phyloP scores from a whole-genome alignment of 1,140 invertebrate genomes.

The Pantala flavescens region DNA sequence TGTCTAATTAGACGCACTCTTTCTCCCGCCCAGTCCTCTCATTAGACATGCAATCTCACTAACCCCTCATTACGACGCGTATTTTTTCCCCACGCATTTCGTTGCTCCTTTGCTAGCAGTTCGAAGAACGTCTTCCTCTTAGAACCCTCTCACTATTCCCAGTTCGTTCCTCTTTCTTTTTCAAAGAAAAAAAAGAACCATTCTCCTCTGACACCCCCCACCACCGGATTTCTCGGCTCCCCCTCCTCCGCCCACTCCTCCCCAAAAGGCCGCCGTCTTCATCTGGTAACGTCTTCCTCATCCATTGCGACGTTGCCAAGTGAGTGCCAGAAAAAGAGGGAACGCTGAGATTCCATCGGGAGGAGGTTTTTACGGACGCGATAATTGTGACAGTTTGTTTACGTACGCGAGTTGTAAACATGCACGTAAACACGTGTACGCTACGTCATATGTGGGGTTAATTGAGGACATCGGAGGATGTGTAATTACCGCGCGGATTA shows the following conservation, averaged over 20 bases:
- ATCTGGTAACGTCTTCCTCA: not conserved
- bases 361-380: too few relatives aligned
- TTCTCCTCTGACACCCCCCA: not conserved
- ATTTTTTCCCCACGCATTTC: not conserved
- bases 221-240: not conserved
- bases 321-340: not conserved
- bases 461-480: too few relatives aligned
- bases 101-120: too few relatives aligned
- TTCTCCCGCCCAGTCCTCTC: not conserved
- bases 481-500: too few relatives aligned
- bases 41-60: conserved; percentile 2
- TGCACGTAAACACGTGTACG: too few relatives aligned
- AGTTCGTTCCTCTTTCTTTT: not conserved
- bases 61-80: not conserved
- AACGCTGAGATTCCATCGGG: not conserved
- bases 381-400: too few relatives aligned
- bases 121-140: not conserved
- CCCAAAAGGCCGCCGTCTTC: not conserved
- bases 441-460: too few relatives aligned
- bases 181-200: not conserved
- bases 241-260: not conserved
- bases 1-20: not conserved
- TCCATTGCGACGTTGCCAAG: not conserved
- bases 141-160: not conserved
- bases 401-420: too few relatives aligned